Percentiles rank a stretch among this genome's conserved stretches.
These are phyloP conservation scores for Drosophila teissieri DNA, from an alignment of 1,140 invertebrate species.

Conservation along the genomic window DNA sequence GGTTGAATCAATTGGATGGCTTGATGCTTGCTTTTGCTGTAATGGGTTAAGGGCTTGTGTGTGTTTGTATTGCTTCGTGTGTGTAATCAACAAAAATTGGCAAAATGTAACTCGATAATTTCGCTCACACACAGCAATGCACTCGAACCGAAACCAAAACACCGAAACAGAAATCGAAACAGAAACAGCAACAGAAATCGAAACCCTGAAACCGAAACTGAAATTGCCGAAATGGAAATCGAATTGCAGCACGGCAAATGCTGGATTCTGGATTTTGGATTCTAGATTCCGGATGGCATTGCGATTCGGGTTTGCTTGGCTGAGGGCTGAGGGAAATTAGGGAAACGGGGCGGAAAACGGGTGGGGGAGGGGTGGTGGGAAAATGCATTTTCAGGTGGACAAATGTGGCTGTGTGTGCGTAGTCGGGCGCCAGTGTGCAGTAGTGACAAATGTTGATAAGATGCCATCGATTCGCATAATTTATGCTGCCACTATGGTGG, in stretches of 20 bases:
- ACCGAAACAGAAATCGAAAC: slow-evolving; percentile 36
- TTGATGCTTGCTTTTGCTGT: background rate
- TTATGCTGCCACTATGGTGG: slow-evolving; percentile 24
- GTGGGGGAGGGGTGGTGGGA: no score
- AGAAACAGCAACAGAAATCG: slow-evolving; percentile 35
- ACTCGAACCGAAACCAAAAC: slow-evolving; percentile 35
- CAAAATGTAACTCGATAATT: slow-evolving; percentile 49
- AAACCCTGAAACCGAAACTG: slow-evolving; percentile 42
- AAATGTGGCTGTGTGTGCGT: slow-evolving; percentile 6
- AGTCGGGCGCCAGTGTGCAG: slow-evolving; percentile 6
- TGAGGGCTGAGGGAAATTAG: slow-evolving; percentile 8
- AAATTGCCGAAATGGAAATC: slow-evolving; percentile 42
- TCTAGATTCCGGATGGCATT: background rate
- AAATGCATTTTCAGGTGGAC: slow-evolving; percentile 30
- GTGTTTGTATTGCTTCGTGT: background rate
- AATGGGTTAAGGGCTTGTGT: slow-evolving; percentile 1
- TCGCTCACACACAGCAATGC: slow-evolving; percentile 8
- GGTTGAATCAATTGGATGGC: slow-evolving; percentile 8
- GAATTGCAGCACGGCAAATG: slow-evolving; percentile 25
- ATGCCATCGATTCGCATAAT: slow-evolving; percentile 58
- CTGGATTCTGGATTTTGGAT: slow-evolving; percentile 1
- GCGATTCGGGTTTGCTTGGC: background rate
- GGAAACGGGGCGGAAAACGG: background rate
- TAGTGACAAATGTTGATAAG: slow-evolving; percentile 60
- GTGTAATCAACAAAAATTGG: slow-evolving; percentile 36